Evolutionary conservation across 2,113 vertebrate genomes (phyloP).

Genomic region (Oryzias woworae): DNA sequence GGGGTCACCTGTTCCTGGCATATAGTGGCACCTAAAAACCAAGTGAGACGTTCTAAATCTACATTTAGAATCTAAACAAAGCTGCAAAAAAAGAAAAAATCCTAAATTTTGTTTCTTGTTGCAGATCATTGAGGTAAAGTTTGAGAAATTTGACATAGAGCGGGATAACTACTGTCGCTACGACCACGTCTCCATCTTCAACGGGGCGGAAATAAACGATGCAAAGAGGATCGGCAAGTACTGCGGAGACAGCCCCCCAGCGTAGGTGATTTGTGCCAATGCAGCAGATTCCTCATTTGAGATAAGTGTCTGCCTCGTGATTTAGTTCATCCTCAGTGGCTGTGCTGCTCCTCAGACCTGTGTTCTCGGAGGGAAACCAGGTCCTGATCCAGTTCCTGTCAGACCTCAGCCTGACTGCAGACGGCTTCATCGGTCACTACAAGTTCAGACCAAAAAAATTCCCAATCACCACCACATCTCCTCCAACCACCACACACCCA

Average conservation of each 20-base stretch:
- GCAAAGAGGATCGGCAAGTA: constrained; percentile 94
- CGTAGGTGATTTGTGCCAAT: constrained; percentile 80
- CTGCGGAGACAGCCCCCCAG: constrained; percentile 95
- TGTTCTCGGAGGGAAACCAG: constrained; percentile 92
- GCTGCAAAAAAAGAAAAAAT: background rate
- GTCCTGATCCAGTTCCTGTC: constrained; percentile 96
- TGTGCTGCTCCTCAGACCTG: constrained; percentile 79
- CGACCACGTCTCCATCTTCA: constrained; percentile 93
- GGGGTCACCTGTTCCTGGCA: constrained; percentile 96
- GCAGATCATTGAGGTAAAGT: constrained; percentile 90
- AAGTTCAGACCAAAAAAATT: constrained; percentile 94
- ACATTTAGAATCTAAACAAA: background rate
- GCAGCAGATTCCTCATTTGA: background rate
- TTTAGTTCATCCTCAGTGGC: background rate
- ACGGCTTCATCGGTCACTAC: constrained; percentile 96
- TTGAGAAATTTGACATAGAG: constrained; percentile 98
- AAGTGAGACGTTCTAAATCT: constrained; percentile 73
- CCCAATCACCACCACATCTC: constrained; percentile 75
- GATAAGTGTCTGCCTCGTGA: background rate
- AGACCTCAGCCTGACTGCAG: constrained; percentile 95
- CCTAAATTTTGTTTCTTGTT: constrained; percentile 6
- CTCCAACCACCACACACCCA: constrained; percentile 80
- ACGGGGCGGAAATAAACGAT: constrained; percentile 91
- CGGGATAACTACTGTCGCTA: constrained; percentile 98
- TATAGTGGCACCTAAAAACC: constrained; percentile 92